These are phyloP conservation scores for Meloidogyne chitwoodi DNA, from an alignment of 1,140 invertebrate genomes.

Conservation along the genomic window DNA sequence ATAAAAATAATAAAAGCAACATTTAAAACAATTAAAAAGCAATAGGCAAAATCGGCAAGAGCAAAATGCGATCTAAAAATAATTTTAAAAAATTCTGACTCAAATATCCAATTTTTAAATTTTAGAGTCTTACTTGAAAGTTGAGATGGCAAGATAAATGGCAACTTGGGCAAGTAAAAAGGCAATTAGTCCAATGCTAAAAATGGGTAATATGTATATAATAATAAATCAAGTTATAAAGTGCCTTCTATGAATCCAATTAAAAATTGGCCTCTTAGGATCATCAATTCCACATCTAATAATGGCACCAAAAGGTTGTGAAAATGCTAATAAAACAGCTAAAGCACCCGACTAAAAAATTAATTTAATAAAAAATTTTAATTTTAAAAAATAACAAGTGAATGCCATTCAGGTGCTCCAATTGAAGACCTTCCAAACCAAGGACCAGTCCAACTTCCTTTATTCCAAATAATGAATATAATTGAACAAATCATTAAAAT, in stretches of 20 bases:
- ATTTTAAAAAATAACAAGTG: slow-evolving; percentile 11
- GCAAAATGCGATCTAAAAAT: slow-evolving; percentile 5
- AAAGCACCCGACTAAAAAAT: slow-evolving; percentile 31
- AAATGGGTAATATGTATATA: neutral
- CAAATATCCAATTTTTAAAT: neutral
- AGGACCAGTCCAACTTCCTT: slow-evolving; percentile 40
- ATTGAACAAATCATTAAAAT: slow-evolving; percentile 25
- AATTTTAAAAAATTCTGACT: neutral
- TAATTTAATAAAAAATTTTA: neutral
- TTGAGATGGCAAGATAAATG: slow-evolving; percentile 23
- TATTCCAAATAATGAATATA: slow-evolving; percentile 21
- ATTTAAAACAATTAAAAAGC: slow-evolving; percentile 12
- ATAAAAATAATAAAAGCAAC: neutral
- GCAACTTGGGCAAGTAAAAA: neutral
- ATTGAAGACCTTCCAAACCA: slow-evolving; percentile 10
- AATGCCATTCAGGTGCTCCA: slow-evolving; percentile 1
- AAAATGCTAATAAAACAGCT: slow-evolving; percentile 31
- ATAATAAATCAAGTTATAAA: too few species aligned
- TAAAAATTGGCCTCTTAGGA: slow-evolving; percentile 31
- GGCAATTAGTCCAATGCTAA: slow-evolving; percentile 9
- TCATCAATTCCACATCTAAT: slow-evolving; percentile 32
- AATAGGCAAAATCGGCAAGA: slow-evolving; percentile 14
- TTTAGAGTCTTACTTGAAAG: slow-evolving; percentile 3
- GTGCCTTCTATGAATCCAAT: slow-evolving; percentile 20
- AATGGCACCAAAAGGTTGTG: slow-evolving; percentile 32